A percentile compares a stretch with the other conserved stretches of the same genome.
phyloP scores from a whole-genome alignment of 2,113 vertebrate genomes.

The Gnathonemus longibarbis region DNA sequence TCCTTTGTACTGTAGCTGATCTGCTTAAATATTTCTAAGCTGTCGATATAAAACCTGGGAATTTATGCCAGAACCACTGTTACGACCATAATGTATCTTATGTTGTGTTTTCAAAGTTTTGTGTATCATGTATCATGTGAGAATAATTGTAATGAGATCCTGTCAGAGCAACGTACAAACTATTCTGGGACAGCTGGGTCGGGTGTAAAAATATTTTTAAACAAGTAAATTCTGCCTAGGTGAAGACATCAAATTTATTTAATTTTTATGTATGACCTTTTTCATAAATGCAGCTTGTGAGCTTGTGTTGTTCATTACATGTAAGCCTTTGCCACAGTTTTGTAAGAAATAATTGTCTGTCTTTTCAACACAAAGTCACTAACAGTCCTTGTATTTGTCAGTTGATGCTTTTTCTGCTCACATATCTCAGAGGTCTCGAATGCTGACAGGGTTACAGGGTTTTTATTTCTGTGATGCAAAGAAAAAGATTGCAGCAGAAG shows the following conservation, averaged over 20 bases:
- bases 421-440: neutral
- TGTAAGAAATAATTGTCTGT: neutral
- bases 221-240: neutral
- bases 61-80: neutral
- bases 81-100: neutral
- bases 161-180: neutral
- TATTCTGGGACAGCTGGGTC: neutral
- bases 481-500: neutral
- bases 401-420: neutral
- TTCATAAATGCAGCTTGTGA: neutral
- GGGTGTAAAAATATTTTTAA: neutral
- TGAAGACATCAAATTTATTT: neutral
- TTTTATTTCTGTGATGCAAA: neutral
- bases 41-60: neutral
- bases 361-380: neutral
- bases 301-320: neutral
- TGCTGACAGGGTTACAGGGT: neutral
- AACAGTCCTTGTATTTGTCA: neutral
- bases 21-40: neutral
- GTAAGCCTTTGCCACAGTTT: neutral
- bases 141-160: neutral
- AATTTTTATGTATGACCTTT: neutral
- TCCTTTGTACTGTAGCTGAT: neutral
- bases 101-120: neutral
- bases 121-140: neutral